Evolutionary conservation across 2,113 vertebrate genomes (phyloP).

Genomic region (Chlorocebus sabaeus): DNA sequence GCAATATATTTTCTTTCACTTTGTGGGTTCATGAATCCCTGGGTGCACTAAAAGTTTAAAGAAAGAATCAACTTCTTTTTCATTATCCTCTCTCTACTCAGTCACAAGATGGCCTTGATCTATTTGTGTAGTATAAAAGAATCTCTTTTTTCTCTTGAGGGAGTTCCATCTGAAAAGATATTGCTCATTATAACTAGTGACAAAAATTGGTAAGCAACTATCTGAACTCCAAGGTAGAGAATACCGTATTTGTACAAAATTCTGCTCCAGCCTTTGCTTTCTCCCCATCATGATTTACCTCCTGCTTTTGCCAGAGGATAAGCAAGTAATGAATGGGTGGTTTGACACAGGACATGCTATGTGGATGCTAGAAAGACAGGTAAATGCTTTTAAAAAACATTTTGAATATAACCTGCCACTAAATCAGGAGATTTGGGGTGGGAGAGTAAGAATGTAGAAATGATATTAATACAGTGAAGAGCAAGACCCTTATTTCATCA

Average conservation of each 20-base stretch:
- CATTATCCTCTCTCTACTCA: background rate
- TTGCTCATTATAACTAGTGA: background rate
- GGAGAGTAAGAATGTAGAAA: conserved; percentile 24
- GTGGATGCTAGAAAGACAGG: background rate
- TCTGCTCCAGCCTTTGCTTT: background rate
- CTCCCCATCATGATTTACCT: conserved; percentile 13
- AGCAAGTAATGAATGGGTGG: background rate
- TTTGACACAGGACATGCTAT: background rate
- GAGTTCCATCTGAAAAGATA: background rate
- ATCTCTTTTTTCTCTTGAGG: background rate
- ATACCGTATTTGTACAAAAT: conserved; percentile 18
- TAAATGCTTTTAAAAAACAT: conserved; percentile 25
- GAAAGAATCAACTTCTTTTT: background rate
- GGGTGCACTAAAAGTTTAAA: background rate
- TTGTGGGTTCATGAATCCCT: background rate
- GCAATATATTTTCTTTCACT: background rate
- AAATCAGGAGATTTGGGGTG: background rate
- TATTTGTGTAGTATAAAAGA: background rate
- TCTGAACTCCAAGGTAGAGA: background rate
- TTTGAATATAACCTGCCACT: background rate
- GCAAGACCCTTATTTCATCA: conserved; percentile 56
- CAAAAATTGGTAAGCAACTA: conserved; percentile 10
- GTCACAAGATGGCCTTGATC: background rate
- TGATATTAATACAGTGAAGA: conserved; percentile 29
- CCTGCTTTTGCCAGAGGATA: conserved; percentile 11